Evolutionary conservation across 2,888 invertebrate genomes (phyloP), one percentile per base, ranked within the genome.

Genomic region (Nomada hirtipes): DNA sequence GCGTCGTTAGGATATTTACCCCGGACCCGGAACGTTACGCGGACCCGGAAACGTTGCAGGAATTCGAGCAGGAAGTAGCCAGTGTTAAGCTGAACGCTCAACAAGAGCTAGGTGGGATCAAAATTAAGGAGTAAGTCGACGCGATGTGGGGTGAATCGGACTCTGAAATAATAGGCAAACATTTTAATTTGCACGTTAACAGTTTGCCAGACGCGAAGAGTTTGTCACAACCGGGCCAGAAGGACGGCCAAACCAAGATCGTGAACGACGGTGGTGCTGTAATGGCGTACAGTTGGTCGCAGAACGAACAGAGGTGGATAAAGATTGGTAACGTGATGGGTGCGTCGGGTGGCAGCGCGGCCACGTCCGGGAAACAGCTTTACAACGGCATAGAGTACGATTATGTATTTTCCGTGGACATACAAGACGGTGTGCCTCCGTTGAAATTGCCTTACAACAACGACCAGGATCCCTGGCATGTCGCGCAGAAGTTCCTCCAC

Each of bases 351-450:
- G 96, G 96, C 3, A 95, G 95, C 0, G 96, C 96, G 86, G 94
- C 94, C 4, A 94, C 95, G 0, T 95, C 96, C 0, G 97, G 97
- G 36, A 98, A 98, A 94, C 96, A 96, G 9, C 94, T 97, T 90
- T 96, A 95, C 91, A 97, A 98, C 91, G 99, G 99, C 88, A 96
- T 97, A 95, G 97, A 98, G 91, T 99, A 98, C 92, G 99, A 99
- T 94, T 99, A 96, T 94, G 98, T 99, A 44, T 99, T 99, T 93
- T 97, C 96, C 86, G 98, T 99, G n/a, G 99, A 99, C 90, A 97
- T 99, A 74, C 97, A 98, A 91, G 98, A 98, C 91, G 98, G 97
- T 0, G 96, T 96, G 65, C 98, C 98, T 0, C 96, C 98, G 0
- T 94, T 99, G 23, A 98, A 99, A 93, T 94, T 99, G 84, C 98